phyloP scores from a whole-genome alignment of 2,888 invertebrate genomes.

The Catocala sponsa region DNA sequence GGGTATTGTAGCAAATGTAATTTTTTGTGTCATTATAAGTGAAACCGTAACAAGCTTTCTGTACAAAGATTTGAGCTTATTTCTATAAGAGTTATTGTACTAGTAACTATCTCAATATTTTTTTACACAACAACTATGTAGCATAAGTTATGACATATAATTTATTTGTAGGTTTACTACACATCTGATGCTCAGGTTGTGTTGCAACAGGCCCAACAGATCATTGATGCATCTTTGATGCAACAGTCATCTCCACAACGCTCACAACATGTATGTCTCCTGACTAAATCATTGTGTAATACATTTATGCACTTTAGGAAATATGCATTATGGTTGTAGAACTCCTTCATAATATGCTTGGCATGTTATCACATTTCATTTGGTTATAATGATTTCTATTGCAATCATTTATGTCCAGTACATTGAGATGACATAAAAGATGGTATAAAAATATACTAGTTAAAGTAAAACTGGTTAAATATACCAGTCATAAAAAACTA shows the following conservation, averaged over 20 bases:
- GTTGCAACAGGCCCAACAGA: slow-evolving; percentile 87
- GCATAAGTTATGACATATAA: slow-evolving; percentile 56
- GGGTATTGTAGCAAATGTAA: slow-evolving; percentile 28
- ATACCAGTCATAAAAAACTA: neutral
- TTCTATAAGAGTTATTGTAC: neutral
- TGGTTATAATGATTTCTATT: slow-evolving; percentile 47
- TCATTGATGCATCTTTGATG: slow-evolving; percentile 87
- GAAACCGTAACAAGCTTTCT: slow-evolving; percentile 3
- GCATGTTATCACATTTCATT: slow-evolving; percentile 67
- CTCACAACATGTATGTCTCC: slow-evolving; percentile 86
- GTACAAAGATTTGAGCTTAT: neutral
- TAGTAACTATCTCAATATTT: neutral
- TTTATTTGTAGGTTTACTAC: slow-evolving; percentile 88
- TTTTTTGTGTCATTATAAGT: neutral
- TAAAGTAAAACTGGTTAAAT: neutral
- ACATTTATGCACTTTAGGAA: slow-evolving; percentile 61
- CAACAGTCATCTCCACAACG: slow-evolving; percentile 85
- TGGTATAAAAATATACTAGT: neutral
- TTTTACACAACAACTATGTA: slow-evolving; percentile 19
- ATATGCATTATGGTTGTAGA: slow-evolving; percentile 61
- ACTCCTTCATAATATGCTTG: slow-evolving; percentile 65
- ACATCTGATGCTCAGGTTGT: slow-evolving; percentile 87
- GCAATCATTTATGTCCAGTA: slow-evolving; percentile 14
- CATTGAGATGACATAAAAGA: slow-evolving; percentile 1
- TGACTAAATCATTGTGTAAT: slow-evolving; percentile 64